A percentile compares a stretch with the other conserved stretches of the same genome.
Conservation (phyloP, 2,113 vertebrate genomes). For the Protomyctophum bolini region DNA sequence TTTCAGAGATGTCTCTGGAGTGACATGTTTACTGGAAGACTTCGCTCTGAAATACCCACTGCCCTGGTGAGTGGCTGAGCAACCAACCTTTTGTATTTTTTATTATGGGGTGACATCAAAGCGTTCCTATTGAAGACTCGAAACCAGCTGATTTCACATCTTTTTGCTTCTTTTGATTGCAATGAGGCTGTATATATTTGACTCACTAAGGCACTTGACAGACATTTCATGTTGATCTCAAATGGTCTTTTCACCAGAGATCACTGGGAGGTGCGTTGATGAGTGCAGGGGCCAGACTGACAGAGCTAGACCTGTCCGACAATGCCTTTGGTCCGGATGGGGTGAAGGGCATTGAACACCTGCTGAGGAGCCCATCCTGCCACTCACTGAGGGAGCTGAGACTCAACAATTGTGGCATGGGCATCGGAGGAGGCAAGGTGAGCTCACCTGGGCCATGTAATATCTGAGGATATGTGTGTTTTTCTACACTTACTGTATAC, state of each 20-base stretch:
- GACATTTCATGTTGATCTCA: no score
- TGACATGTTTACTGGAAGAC: conserved; percentile 96
- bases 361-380: conserved; percentile 89
- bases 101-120: no score
- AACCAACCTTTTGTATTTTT: no score
- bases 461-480: neutral
- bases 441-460: conserved; percentile 20
- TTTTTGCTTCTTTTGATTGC: neutral
- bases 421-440: conserved; percentile 95
- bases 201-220: no score
- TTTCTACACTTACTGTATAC: neutral
- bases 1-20: conserved; percentile 94
- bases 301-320: conserved; percentile 93
- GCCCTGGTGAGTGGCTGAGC: conserved; percentile 85
- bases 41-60: conserved; percentile 93
- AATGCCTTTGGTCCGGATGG: conserved; percentile 97
- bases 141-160: neutral
- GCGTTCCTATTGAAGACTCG: neutral
- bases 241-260: conserved; percentile 68
- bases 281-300: conserved; percentile 86
- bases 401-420: conserved; percentile 98
- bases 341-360: conserved; percentile 88
- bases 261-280: conserved; percentile 89
- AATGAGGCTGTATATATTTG: no score
- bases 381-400: conserved; percentile 88